Evolutionary conservation across 2,888 invertebrate genomes (phyloP).

Genomic region (Enchytraeus crypticus): DNA sequence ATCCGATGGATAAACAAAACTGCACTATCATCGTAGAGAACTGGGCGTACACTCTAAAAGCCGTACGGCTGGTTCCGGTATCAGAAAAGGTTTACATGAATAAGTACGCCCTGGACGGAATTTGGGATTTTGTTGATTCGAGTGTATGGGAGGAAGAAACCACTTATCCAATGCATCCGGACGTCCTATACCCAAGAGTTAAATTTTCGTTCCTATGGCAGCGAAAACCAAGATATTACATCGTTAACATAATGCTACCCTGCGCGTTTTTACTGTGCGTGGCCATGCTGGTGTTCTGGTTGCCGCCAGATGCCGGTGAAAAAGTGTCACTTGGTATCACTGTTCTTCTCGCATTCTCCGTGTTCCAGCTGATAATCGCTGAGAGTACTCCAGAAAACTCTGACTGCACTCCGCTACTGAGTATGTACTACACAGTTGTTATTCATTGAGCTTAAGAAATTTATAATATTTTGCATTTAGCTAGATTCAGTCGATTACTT

Average conservation of each 20-base stretch:
- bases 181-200: constrained; percentile 8
- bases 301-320: constrained; percentile 20
- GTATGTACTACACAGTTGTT: no score
- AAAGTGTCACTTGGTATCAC: constrained; percentile 22
- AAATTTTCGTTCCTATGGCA: constrained; percentile 10
- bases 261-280: constrained; percentile 13
- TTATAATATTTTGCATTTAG: no score
- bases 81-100: constrained; percentile 10
- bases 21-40: constrained; percentile 14
- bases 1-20: constrained; percentile 17
- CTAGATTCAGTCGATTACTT: no score
- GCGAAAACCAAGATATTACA: constrained; percentile 15
- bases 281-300: constrained; percentile 19
- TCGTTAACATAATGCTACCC: constrained; percentile 18
- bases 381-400: constrained; percentile 18
- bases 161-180: constrained; percentile 7
- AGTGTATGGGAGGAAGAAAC: constrained; percentile 5
- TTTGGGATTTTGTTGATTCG: neutral
- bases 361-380: constrained; percentile 20
- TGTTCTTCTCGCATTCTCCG: constrained; percentile 19
- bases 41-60: constrained; percentile 17
- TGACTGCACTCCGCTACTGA: constrained; percentile 18
- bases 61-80: constrained; percentile 11
- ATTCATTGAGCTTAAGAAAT: no score
- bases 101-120: constrained; percentile 14